Evolutionary conservation across 2,113 vertebrate species (phyloP), one percentile per base, ranked within the genome.

Genomic region (Pangasianodon hypophthalmus): DNA sequence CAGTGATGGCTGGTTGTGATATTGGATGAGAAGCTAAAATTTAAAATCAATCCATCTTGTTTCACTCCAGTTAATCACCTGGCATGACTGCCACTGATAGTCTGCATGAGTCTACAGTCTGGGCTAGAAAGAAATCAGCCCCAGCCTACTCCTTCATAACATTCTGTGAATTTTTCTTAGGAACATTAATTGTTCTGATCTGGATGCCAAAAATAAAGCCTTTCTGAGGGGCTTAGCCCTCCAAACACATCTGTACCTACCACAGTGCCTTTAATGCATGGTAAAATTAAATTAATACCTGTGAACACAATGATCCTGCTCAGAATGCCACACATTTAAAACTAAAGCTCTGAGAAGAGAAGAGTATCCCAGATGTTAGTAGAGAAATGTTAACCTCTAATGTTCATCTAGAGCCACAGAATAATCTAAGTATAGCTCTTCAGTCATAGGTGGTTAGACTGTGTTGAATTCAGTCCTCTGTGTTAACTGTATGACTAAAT

Each of bases 401-500:
- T 50, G 46, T 50, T 80, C 26, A 54, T 50, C 73, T 9, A 16
- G 75, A 73, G 52, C 26, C 64, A 85, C 79, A 64, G 50, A 71
- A 90, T 37, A 85, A 81, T 87, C 81, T 89, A 89, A 87, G 56
- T 89, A 85, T 89, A 87, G 88, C 44, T 77, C 19, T 62, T 46
- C 64, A 87, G 73, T 89, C 83, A 91, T 50, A 75, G 89, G 82
- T 91, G 75, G 82, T 88, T 85, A 83, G 86, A 91, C 82, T 54
- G 75, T 88, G 82, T 84, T 89, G 82, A 85, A 88, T 88, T 92
- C 86, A 75, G 56, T 88, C 71, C 82, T 89, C 29, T 73, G 85
- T 90, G 91, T 85, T 89, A 90, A 91, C 56, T 85, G 88, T 50
- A 89, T 88, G 82, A 91, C 85, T 88, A 89, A 92, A 89, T 89